Conservation (phyloP, 2,888 invertebrate species). For the Trichopoda pennipes region DNA sequence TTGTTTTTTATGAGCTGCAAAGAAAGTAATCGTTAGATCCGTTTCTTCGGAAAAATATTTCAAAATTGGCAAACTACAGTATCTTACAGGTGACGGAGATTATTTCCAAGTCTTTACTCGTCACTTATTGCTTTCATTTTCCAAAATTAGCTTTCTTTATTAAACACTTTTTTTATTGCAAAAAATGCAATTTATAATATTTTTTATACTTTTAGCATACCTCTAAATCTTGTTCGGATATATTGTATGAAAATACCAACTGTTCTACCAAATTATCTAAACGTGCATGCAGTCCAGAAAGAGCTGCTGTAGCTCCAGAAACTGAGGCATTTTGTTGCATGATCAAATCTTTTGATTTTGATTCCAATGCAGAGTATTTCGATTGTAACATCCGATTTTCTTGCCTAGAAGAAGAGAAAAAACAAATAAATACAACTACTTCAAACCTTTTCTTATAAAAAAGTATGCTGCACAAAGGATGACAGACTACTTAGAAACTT, state of each 20-base stretch:
- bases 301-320: constrained; percentile 86
- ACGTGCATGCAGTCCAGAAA: constrained; percentile 86
- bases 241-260: constrained; percentile 87
- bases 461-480: too few relatives aligned
- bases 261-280: constrained; percentile 88
- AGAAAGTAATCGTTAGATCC: too few relatives aligned
- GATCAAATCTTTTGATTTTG: constrained; percentile 84
- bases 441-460: too few relatives aligned
- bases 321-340: constrained; percentile 87
- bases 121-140: background rate
- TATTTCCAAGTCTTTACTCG: too few relatives aligned
- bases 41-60: too few relatives aligned
- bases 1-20: too few relatives aligned
- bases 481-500: too few relatives aligned
- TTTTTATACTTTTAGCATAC: constrained; percentile 78
- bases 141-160: background rate
- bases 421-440: background rate
- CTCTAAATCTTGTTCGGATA: constrained; percentile 88
- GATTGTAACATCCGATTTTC: constrained; percentile 86
- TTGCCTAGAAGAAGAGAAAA: constrained; percentile 81
- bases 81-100: too few relatives aligned
- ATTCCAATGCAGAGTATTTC: constrained; percentile 84
- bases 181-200: background rate
- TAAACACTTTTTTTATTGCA: too few relatives aligned
- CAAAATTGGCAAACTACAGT: too few relatives aligned